Evolutionary conservation across 2,797 vertebrate genomes (phyloP).

Genomic region (Poeciliopsis paucimaculata): DNA sequence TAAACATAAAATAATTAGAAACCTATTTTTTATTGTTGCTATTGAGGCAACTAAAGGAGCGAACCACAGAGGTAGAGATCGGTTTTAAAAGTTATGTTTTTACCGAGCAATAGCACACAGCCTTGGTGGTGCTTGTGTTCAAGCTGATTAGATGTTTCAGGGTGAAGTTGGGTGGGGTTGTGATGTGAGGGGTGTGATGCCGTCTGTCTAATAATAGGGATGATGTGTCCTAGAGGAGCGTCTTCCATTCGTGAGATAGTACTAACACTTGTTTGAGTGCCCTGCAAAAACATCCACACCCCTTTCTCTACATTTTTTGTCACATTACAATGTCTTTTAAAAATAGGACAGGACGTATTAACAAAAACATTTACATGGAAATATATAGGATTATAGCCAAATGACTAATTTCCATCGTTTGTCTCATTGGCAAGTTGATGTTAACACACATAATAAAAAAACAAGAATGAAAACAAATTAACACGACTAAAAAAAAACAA

Average conservation of each 20-base stretch:
- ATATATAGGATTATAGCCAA: too few relatives aligned
- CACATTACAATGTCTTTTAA: background rate
- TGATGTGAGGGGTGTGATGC: constrained; percentile 12
- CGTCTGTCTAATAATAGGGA: constrained; percentile 18
- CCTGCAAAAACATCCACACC: background rate
- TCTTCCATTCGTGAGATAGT: background rate
- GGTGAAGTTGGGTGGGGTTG: constrained; percentile 5
- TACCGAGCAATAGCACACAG: background rate
- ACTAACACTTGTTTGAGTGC: too few relatives aligned
- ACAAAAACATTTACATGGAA: too few relatives aligned
- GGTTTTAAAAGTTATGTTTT: background rate
- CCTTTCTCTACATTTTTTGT: background rate
- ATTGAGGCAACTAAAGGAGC: background rate
- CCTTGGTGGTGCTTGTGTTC: background rate
- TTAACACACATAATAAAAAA: too few relatives aligned
- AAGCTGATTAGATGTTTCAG: constrained; percentile 7
- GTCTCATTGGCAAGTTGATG: too few relatives aligned
- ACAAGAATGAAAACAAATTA: too few relatives aligned
- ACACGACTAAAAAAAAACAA: too few relatives aligned
- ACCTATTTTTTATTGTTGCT: background rate
- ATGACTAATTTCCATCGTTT: too few relatives aligned
- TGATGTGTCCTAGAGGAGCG: background rate
- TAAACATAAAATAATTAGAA: background rate
- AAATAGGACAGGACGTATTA: too few relatives aligned
- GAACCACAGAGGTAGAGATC: background rate